Base-by-base conservation (phyloP, 1,140 invertebrate species). In the Drosophila murphyi region DNA sequence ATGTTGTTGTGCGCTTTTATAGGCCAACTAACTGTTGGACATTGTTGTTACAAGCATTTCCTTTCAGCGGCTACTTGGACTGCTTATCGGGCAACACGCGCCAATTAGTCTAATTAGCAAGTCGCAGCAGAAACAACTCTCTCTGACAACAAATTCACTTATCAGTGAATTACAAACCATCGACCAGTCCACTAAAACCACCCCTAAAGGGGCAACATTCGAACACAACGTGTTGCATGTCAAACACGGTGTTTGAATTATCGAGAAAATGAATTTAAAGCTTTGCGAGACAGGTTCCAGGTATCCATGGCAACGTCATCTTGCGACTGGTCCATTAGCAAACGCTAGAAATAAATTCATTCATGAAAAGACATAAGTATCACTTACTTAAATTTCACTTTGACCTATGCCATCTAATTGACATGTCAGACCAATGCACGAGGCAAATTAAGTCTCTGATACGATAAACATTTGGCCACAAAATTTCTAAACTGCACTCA, bases 61-160 rank as follows among this genome's bases (percentile, higher is more conserved):
- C 73, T 71, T 47, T 83, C 50, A 68, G 35, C 51, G 54, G 51
- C 50, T 64, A 57, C 50, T 35, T 47, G 61, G 62, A 41, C n/a
- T 28, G 41, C 80, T 78, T 82, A 79, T 82, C 80, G 48, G 32
- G 10, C 41, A 35, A 29, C 68, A 63, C 56, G 52, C 32, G 3
- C 28, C 79, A 79, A 82, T 88, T 88, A 82, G 79, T 8, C 68
- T 70, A 86, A 88, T 72, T 72, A 48, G 57, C 41, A 32, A 32
- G 3, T n/a, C 8, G 39, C 5, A 10, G 34, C 5, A 35, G 41
- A 31, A 29, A 7, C 43, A 34, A 10, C n/a, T 57, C 20, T 41
- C 65, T 12, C 31, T 34, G 4, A 31, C 37, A 50, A 43, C 57
- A 37, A 8, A 0, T n/a, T 45, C 4, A 28, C 3, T 70, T 74